Conservation (phyloP, 2,797 vertebrate species). For the Sebastes minor region DNA sequence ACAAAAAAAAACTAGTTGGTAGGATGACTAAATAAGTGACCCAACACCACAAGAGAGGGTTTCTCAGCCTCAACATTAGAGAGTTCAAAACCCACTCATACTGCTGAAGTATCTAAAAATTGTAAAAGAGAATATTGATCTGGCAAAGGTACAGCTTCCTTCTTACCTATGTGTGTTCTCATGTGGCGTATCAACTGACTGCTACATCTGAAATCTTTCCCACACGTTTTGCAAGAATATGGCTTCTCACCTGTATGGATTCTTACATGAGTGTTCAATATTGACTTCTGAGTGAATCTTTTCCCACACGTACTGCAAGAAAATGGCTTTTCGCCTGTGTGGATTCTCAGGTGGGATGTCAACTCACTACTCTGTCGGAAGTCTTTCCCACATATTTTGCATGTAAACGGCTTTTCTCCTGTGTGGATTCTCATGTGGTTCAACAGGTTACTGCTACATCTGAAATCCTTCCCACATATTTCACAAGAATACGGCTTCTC, state of each 20-base stretch:
- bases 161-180: neutral
- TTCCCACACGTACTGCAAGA: neutral
- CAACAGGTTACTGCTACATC: too few species aligned
- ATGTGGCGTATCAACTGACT: neutral
- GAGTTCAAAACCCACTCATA: too few species aligned
- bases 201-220: too few species aligned
- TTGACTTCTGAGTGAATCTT: neutral
- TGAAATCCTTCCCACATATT: neutral
- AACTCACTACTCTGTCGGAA: too few species aligned
- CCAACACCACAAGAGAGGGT: too few species aligned
- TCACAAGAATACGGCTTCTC: neutral
- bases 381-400: too few species aligned
- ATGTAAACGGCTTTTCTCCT: neutral
- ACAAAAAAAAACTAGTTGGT: neutral
- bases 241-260: neutral
- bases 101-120: too few species aligned
- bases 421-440: neutral
- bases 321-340: conserved; percentile 1
- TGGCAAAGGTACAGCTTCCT: neutral
- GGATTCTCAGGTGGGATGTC: neutral
- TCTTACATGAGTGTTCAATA: neutral
- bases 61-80: too few species aligned
- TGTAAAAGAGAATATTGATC: too few species aligned
- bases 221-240: too few species aligned
- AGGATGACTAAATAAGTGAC: too few species aligned